Evolutionary conservation across 2,888 invertebrate species (phyloP).

Genomic region (Caenorhabditis sinica): DNA sequence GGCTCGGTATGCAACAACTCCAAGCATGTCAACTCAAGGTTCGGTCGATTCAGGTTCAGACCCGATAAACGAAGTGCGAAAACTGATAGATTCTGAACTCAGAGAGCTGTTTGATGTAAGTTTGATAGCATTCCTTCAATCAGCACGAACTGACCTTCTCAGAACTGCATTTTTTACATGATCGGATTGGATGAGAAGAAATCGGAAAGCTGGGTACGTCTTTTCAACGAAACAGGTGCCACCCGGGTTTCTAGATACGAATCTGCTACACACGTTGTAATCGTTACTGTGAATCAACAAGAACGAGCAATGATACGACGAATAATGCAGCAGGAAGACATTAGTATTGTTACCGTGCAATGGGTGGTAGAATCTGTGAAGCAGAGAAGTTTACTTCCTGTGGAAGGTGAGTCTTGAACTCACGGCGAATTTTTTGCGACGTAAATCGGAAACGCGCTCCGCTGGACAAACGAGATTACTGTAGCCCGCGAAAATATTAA

Average conservation of each 20-base stretch:
- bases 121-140: neutral
- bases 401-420: conserved; percentile 49
- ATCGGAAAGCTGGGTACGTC: conserved; percentile 58
- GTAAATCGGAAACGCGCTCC: no score
- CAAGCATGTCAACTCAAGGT: neutral
- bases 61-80: conserved; percentile 38
- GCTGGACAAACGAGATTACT: no score
- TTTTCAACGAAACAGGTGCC: conserved; percentile 69
- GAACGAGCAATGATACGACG: conserved; percentile 45
- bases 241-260: conserved; percentile 64
- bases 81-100: conserved; percentile 12
- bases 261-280: conserved; percentile 70
- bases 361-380: conserved; percentile 71
- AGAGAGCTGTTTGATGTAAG: conserved; percentile 64
- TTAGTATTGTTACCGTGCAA: conserved; percentile 60
- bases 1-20: conserved; percentile 3
- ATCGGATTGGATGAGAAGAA: conserved; percentile 31
- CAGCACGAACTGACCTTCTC: neutral
- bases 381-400: conserved; percentile 37
- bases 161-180: conserved; percentile 50
- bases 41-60: neutral
- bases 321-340: conserved; percentile 36
- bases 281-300: conserved; percentile 39
- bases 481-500: no score
- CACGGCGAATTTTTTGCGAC: neutral